Base-by-base conservation (phyloP, 1,140 invertebrate genomes). In the Achroia grisella region DNA sequence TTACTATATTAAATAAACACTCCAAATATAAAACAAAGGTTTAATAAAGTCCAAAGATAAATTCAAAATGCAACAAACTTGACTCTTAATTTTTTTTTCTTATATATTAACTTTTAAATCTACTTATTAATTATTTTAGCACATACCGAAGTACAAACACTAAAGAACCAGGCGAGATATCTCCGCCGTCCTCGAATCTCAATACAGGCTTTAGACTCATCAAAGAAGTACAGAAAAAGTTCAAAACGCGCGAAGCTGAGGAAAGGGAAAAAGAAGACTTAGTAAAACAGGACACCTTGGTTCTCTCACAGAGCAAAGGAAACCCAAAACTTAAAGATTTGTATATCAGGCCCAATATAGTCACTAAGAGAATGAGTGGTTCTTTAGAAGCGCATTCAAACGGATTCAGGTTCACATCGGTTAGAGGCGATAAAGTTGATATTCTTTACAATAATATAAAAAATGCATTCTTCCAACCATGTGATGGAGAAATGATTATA, bases 361-460 rank as follows among this genome's bases (percentile, higher is more conserved):
- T 98, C 0, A 95, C 97, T 0, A 99, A 99, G 77, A 91, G 98
- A 79, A 99, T 99, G 90, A 97, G 96, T 10, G 95, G 92, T n/a
- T 90, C 90, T 27, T 85, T 99, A 44, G 98, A 99, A 86, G 97
- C 98, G 0, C 98, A 99, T 66, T 91, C 92, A 0, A 99, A 99
- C 85, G 98, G 98, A 39, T 99, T 99, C 71, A 92, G 98, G 12
- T 99, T 99, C 70, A 99, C 97, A 1, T 99, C 97, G 1, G 95
- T 99, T 1, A 90, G 98, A 61, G 98, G 98, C 8, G 98, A 99
- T 70, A 99, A 99, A 90, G 97, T 99, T 0, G 98, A 99, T 72
- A 98, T 99, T 62, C 87, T 99, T 11, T 99, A 99, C 73, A 99
- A 99, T 87, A 99, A 99, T 81, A 99, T 99, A 53, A 98, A 99